A percentile compares a stretch with the other conserved stretches of the same genome.
phyloP scores from a whole-genome alignment of 2,113 vertebrate species.

The Myocastor coypus region DNA sequence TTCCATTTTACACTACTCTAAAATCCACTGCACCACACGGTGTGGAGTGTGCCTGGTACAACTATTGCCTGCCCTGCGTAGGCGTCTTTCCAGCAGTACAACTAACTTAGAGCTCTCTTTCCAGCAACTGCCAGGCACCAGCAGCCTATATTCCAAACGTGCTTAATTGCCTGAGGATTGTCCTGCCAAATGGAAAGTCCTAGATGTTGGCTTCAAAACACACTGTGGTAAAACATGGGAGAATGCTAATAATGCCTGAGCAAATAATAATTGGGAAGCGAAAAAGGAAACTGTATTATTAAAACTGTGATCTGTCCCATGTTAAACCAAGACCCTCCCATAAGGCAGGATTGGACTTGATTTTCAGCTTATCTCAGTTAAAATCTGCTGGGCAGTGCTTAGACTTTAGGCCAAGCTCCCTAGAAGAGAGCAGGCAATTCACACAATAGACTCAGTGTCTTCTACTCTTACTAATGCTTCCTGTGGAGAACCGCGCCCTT shows the following conservation, averaged over 20 bases:
- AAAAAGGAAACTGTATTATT: slow-evolving; percentile 85
- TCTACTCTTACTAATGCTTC: slow-evolving; percentile 78
- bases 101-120: neutral
- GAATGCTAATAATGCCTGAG: slow-evolving; percentile 79
- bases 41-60: neutral
- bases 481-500: slow-evolving; percentile 80
- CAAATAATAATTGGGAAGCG: slow-evolving; percentile 82
- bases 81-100: neutral
- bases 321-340: slow-evolving; percentile 83
- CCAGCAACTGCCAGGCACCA: neutral
- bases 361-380: slow-evolving; percentile 74
- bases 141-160: neutral
- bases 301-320: slow-evolving; percentile 81
- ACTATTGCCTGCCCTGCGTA: neutral
- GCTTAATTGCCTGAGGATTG: neutral
- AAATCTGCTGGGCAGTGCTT: slow-evolving; percentile 81
- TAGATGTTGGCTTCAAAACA: slow-evolving; percentile 81
- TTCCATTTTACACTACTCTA: neutral
- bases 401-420: slow-evolving; percentile 81
- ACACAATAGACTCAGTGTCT: slow-evolving; percentile 83
- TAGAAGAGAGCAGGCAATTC: slow-evolving; percentile 81
- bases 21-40: neutral
- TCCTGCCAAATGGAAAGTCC: slow-evolving; percentile 77
- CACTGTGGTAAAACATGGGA: slow-evolving; percentile 75
- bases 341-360: slow-evolving; percentile 67